phyloP scores from a whole-genome alignment of 2,888 invertebrate genomes.

The Scaptomyza reducta region DNA sequence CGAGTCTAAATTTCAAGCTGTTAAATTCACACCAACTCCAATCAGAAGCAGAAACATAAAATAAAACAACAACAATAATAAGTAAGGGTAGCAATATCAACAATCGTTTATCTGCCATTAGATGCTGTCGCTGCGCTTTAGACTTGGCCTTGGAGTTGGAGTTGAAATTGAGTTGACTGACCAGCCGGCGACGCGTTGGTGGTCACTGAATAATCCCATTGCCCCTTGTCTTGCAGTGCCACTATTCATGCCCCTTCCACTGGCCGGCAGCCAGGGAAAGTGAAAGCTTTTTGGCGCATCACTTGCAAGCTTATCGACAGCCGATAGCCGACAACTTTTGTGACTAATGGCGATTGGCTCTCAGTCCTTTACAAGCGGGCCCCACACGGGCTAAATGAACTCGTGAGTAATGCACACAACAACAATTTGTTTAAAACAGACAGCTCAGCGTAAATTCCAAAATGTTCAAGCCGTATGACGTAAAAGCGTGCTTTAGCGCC shows the following conservation, averaged over 20 bases:
- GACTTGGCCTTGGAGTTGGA: constrained; percentile 1
- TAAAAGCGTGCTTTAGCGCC: background rate
- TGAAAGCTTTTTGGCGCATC: constrained; percentile 48
- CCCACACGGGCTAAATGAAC: background rate
- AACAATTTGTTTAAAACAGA: constrained; percentile 7
- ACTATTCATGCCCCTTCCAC: background rate
- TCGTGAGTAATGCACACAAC: constrained; percentile 28
- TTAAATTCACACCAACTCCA: constrained; percentile 43
- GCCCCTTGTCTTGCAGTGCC: background rate
- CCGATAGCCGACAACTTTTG: constrained; percentile 4
- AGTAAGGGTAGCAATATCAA: background rate
- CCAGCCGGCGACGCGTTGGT: constrained; percentile 27
- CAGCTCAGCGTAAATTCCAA: constrained; percentile 39
- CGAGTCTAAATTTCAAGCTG: constrained; percentile 23
- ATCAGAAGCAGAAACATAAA: too few relatives aligned
- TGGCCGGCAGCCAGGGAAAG: constrained; percentile 39
- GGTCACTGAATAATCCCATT: background rate
- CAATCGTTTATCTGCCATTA: constrained; percentile 7
- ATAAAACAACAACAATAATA: background rate
- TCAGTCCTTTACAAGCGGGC: constrained; percentile 10
- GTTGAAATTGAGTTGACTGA: constrained; percentile 43
- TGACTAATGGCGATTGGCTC: constrained; percentile 41
- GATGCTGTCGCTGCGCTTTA: constrained; percentile 9
- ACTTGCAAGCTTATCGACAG: constrained; percentile 28
- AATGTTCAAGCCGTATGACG: constrained; percentile 3